Base-by-base conservation (phyloP, 1,140 invertebrate species). In the Aphaenogaster floridana region DNA sequence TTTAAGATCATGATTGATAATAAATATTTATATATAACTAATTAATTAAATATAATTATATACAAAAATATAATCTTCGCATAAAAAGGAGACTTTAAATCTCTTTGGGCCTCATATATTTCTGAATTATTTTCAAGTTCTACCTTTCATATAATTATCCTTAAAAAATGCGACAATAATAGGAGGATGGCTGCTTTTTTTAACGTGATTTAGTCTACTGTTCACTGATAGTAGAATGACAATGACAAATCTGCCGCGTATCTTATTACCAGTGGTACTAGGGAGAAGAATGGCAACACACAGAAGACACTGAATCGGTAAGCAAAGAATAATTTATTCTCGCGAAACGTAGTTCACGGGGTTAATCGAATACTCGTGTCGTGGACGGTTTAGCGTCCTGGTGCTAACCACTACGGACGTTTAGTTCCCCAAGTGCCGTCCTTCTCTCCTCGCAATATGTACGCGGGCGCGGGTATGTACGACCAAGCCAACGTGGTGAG, bases 361-460 rank as follows among this genome's bases (percentile, higher is more conserved):
- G 90, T 90, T 91, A 91, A 91, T 91, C 90, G 90, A 91, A 91
- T 90, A 91, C 89, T 61, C 89, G 72, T 91, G 90, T 91, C 87
- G 78, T 61, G 34, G 87, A 77, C 72, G 78, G 72, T 90, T 90
- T 91, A 91, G 89, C 90, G 61, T 80, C 89, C 45, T 52, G 63
- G 54, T 79, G 89, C 87, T 90, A 91, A 91, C 89, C 90, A 79
- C 34, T 54, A 39, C 13, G 50, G 72, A 48, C 90, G 77, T 88
- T 88, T 90, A 88, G 57, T 90, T 80, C 68, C 79, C 71, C 74
- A 48, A 87, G 17, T 28, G 45, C 39, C 68, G 48, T 74, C 39
- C 42, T 59, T 59, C 45, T 81, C 36, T 45, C 39, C 39, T 57
- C 50, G 50, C 64, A 42, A 71, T 69, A 81, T 45, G 80, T 15